Percentiles rank a stretch among this genome's conserved stretches.
Conservation (phyloP, 2,113 vertebrate genomes). For the Siniperca knerii region DNA sequence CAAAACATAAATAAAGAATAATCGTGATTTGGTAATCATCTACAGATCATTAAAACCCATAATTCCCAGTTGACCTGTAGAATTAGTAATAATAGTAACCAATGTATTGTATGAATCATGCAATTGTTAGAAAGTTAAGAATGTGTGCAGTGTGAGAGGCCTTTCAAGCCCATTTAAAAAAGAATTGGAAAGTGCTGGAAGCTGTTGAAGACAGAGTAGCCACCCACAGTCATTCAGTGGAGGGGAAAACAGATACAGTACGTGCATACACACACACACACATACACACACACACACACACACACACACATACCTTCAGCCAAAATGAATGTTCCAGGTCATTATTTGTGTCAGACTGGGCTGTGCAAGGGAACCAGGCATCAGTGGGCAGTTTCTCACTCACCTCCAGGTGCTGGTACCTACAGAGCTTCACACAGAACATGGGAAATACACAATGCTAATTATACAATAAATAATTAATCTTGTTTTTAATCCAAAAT, state of each 20-base stretch:
- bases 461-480: not conserved
- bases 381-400: conserved; percentile 73
- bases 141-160: conserved; percentile 27
- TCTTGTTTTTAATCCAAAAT: not conserved
- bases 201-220: conserved; percentile 35
- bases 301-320: conserved; percentile 87
- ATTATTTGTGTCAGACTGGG: conserved; percentile 69
- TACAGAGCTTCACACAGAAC: conserved; percentile 85
- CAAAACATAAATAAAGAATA: conserved; percentile 39
- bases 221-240: conserved; percentile 36
- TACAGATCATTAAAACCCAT: conserved; percentile 57
- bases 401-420: conserved; percentile 79
- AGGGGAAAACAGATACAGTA: conserved; percentile 33
- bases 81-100: conserved; percentile 43
- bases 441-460: not conserved
- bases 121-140: conserved; percentile 42
- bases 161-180: conserved; percentile 39
- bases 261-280: not conserved
- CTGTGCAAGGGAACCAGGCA: conserved; percentile 91
- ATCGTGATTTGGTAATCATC: conserved; percentile 54
- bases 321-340: conserved; percentile 82
- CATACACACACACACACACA: not conserved
- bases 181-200: conserved; percentile 44
- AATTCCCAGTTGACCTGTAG: conserved; percentile 48
- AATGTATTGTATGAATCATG: conserved; percentile 50